Evolutionary conservation across 2,888 invertebrate genomes (phyloP).

Genomic region (Fragum whitleyi): DNA sequence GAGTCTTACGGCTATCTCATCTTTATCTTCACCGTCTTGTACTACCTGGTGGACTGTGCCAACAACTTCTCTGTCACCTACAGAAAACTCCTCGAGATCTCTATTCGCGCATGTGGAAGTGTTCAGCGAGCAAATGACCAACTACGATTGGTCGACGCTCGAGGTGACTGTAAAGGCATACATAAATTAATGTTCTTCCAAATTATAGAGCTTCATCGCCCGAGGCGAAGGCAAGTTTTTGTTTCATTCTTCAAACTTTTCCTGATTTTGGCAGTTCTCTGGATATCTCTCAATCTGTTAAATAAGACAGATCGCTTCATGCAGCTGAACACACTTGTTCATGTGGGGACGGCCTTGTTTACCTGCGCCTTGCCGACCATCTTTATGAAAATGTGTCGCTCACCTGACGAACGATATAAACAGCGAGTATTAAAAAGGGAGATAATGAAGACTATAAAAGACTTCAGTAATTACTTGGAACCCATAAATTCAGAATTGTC

Average conservation of each 20-base stretch:
- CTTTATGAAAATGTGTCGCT: slow-evolving; percentile 46
- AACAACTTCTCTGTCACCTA: slow-evolving; percentile 44
- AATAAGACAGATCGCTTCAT: slow-evolving; percentile 51
- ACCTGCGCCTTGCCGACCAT: slow-evolving; percentile 65
- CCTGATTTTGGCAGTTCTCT: slow-evolving; percentile 50
- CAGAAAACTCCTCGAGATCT: slow-evolving; percentile 37
- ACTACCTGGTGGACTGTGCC: slow-evolving; percentile 57
- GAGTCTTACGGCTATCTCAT: slow-evolving; percentile 63
- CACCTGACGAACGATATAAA: slow-evolving; percentile 2
- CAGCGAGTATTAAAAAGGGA: slow-evolving; percentile 5
- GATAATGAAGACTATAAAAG: background rate
- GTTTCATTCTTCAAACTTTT: slow-evolving; percentile 53
- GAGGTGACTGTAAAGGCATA: slow-evolving; percentile 16
- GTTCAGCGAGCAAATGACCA: slow-evolving; percentile 27
- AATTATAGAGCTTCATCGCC: slow-evolving; percentile 53
- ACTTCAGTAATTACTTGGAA: background rate
- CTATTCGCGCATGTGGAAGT: slow-evolving; percentile 27
- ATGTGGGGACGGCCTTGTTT: slow-evolving; percentile 64
- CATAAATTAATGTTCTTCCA: slow-evolving; percentile 47
- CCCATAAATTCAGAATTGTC: background rate
- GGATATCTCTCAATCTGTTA: slow-evolving; percentile 55
- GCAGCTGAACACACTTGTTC: slow-evolving; percentile 58
- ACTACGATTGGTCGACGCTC: background rate
- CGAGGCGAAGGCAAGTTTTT: slow-evolving; percentile 57
- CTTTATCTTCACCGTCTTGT: slow-evolving; percentile 54